phyloP scores from a whole-genome alignment of 2,113 vertebrate species.

The Rhinichthys klamathensis region DNA sequence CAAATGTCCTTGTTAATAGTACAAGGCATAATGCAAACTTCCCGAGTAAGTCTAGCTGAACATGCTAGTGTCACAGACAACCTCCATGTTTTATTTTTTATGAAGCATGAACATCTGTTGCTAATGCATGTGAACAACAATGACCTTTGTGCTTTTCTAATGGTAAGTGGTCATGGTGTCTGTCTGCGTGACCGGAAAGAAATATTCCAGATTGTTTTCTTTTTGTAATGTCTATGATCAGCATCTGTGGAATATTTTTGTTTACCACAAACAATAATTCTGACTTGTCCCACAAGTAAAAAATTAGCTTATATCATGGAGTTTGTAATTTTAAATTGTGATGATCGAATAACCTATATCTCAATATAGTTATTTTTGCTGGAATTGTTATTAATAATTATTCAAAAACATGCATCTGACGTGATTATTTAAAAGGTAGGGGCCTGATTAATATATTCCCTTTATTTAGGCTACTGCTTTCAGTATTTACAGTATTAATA shows the following conservation, averaged over 20 bases:
- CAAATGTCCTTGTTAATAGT: not conserved
- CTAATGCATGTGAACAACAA: constrained; percentile 5
- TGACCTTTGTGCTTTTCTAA: constrained; percentile 16
- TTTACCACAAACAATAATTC: not conserved
- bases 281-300: not conserved
- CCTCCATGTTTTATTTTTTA: not conserved
- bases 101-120: not conserved
- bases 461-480: too few species aligned
- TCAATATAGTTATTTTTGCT: not conserved
- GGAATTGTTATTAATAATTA: not conserved
- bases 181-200: not conserved
- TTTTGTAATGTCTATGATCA: not conserved
- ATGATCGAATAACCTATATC: not conserved
- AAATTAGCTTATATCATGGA: not conserved
- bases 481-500: too few species aligned
- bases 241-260: not conserved
- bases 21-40: not conserved
- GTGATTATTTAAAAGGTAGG: too few species aligned
- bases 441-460: too few species aligned
- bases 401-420: too few species aligned
- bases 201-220: not conserved
- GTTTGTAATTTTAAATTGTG: not conserved
- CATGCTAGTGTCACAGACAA: not conserved
- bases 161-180: not conserved
- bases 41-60: not conserved